These are phyloP conservation scores for Nebria ingens DNA, from an alignment of 1,140 invertebrate species.

Conservation along the genomic window DNA sequence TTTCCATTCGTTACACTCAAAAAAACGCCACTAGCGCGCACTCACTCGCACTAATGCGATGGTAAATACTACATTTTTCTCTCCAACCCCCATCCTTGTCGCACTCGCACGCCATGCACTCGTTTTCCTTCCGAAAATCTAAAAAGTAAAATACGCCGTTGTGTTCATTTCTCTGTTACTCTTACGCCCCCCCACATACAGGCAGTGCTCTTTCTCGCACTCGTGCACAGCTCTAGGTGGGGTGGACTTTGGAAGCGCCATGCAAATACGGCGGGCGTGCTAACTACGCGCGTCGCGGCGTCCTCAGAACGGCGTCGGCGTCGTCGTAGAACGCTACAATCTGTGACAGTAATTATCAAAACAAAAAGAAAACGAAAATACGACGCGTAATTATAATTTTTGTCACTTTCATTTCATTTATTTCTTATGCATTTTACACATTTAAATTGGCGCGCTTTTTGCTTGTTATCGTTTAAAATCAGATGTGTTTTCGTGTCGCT, in stretches of 20 bases:
- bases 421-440: too few species aligned
- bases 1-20: constrained; percentile 1
- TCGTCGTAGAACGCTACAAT: constrained; percentile 30
- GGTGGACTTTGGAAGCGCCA: constrained; percentile 30
- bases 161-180: constrained; percentile 19
- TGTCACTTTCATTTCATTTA: constrained; percentile 8
- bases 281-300: constrained; percentile 31
- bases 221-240: constrained; percentile 20
- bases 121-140: constrained; percentile 17
- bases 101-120: constrained; percentile 12
- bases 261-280: constrained; percentile 34
- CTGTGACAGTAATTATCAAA: constrained; percentile 25
- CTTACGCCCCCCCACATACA: constrained; percentile 11
- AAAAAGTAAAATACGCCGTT: constrained; percentile 23
- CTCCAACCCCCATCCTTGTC: constrained; percentile 13
- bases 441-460: too few species aligned
- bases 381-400: too few species aligned
- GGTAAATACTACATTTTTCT: constrained; percentile 15
- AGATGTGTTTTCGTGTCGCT: too few species aligned
- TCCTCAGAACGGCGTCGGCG: constrained; percentile 33
- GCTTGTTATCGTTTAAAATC: too few species aligned
- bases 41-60: background rate
- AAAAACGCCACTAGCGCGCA: constrained; percentile 4
- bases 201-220: constrained; percentile 14
- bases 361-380: background rate